These are phyloP conservation scores for Lasiurus borealis DNA, from an alignment of 2,113 vertebrate species.

Conservation along the genomic window DNA sequence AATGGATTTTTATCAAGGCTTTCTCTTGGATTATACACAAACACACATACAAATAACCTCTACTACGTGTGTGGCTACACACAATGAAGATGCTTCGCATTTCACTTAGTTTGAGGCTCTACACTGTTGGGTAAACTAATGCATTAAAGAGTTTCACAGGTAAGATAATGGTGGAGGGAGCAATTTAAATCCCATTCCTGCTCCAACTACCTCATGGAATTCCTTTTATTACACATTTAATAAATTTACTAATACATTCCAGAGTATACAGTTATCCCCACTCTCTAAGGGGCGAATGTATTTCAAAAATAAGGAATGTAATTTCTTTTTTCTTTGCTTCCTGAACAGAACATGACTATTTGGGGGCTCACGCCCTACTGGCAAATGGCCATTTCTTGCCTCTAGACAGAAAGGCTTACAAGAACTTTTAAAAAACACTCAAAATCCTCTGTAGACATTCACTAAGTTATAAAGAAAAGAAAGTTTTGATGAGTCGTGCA, in stretches of 20 bases:
- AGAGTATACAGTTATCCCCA: not conserved
- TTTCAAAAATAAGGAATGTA: conserved; percentile 32
- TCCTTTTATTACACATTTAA: conserved; percentile 46
- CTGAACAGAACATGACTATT: conserved; percentile 59
- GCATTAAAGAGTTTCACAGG: not conserved
- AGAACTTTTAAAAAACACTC: conserved; percentile 50
- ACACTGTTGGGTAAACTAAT: not conserved
- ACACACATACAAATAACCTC: not conserved
- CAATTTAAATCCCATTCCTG: conserved; percentile 9
- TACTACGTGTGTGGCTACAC: too few species aligned
- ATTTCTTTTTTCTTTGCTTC: conserved; percentile 56
- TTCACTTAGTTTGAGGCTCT: conserved; percentile 3
- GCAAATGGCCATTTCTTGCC: conserved; percentile 77
- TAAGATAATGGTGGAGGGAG: not conserved
- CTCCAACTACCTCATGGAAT: not conserved
- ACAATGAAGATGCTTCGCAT: not conserved
- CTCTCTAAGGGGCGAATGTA: not conserved
- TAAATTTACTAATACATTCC: conserved; percentile 52
- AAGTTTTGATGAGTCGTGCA: conserved; percentile 73
- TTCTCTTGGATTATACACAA: not conserved
- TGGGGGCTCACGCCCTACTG: conserved; percentile 46
- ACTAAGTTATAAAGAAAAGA: conserved; percentile 79
- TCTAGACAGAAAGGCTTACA: conserved; percentile 76
- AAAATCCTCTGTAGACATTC: conserved; percentile 77
- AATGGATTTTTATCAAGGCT: not conserved